Conservation (phyloP, 2,113 vertebrate genomes). For the Heteronetta atricapilla region DNA sequence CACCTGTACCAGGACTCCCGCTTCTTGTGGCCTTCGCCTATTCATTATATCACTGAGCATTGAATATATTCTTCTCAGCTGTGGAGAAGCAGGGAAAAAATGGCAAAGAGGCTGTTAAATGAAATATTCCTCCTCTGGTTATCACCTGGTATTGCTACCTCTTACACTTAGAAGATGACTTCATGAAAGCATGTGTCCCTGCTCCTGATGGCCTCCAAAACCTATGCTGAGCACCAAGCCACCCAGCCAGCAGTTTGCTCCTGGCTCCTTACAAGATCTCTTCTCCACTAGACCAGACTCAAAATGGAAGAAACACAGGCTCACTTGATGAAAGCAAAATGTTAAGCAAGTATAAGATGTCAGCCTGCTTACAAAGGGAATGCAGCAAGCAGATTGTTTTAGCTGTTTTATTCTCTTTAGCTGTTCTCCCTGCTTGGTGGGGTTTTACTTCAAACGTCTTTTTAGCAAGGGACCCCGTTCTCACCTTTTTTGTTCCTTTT, state of each 20-base stretch:
- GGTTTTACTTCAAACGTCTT: background rate
- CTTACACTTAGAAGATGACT: background rate
- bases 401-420: background rate
- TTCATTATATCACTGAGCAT: background rate
- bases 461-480: background rate
- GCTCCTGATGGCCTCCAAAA: background rate
- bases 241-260: background rate
- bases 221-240: background rate
- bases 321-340: background rate
- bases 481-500: background rate
- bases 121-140: background rate
- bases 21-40: rapidly evolving
- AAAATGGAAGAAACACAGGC: background rate
- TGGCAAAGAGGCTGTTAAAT: background rate
- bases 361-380: background rate
- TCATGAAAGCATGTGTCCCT: background rate
- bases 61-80: background rate
- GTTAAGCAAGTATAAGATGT: background rate
- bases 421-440: background rate
- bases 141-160: background rate
- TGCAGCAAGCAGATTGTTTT: background rate
- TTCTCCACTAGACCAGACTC: background rate
- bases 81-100: background rate
- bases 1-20: background rate
- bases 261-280: background rate